Conservation (phyloP, 2,888 invertebrate genomes). For the Dynastes hyllus region DNA sequence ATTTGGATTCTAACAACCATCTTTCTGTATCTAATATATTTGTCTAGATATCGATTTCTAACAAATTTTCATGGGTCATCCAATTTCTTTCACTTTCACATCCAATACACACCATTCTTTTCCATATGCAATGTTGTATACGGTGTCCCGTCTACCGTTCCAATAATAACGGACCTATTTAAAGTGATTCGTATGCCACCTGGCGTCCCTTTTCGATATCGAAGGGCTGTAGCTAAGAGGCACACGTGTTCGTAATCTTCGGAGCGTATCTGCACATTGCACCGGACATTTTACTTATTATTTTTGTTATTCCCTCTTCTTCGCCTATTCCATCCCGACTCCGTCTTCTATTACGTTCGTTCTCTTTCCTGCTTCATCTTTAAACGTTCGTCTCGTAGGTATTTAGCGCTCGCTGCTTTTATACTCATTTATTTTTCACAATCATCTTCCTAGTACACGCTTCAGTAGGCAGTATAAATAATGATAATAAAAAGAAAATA, state of each 20-base stretch:
- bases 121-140: background rate
- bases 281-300: conserved; percentile 37
- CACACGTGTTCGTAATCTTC: conserved; percentile 45
- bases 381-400: conserved; percentile 1
- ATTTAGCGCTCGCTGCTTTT: background rate
- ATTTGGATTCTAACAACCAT: background rate
- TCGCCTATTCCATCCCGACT: background rate
- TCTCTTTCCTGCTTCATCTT: conserved; percentile 21
- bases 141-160: background rate
- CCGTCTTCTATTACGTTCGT: conserved; percentile 2
- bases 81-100: conserved; percentile 23
- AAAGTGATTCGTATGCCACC: conserved; percentile 20
- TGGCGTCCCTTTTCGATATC: conserved; percentile 19
- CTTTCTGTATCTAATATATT: background rate
- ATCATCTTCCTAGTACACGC: conserved; percentile 13
- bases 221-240: conserved; percentile 10
- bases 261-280: conserved; percentile 30
- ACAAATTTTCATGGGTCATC: conserved; percentile 8
- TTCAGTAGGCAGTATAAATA: conserved; percentile 25
- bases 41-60: too few species aligned
- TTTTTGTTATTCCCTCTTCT: conserved; percentile 12
- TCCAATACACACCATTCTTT: background rate
- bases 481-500: conserved; percentile 28
- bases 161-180: conserved; percentile 32
- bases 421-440: conserved; percentile 8